These are phyloP conservation scores for Drosophila biarmipes DNA, from an alignment of 1,140 invertebrate genomes.

Conservation along the genomic window DNA sequence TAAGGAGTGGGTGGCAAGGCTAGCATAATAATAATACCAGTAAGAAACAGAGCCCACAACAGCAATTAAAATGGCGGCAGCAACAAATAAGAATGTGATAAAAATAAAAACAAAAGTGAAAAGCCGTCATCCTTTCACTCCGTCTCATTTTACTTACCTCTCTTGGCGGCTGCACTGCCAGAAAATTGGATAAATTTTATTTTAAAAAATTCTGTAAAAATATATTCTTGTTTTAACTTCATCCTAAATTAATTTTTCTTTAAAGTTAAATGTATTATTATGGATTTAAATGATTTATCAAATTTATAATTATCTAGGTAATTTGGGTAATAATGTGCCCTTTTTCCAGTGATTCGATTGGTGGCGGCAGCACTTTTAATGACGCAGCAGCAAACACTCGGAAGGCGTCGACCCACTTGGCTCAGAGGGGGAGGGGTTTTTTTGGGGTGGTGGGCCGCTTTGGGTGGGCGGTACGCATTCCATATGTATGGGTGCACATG, in stretches of 20 bases:
- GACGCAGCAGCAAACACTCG: conserved; percentile 77
- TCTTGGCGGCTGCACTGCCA: neutral
- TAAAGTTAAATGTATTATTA: neutral
- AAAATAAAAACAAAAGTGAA: conserved; percentile 71
- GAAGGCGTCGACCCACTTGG: conserved; percentile 70
- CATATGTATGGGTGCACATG: conserved; percentile 2
- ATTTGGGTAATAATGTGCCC: neutral
- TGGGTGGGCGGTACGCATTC: neutral
- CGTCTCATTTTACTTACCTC: neutral
- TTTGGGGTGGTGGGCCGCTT: neutral
- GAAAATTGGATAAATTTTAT: neutral
- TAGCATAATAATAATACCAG: conserved; percentile 27
- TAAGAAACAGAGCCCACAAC: conserved; percentile 33
- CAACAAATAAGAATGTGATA: conserved; percentile 65
- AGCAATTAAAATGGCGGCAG: conserved; percentile 65
- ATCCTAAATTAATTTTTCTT: neutral
- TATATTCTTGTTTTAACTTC: no score
- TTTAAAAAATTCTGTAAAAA: no score
- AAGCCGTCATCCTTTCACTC: conserved; percentile 41
- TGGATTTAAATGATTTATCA: accelerated
- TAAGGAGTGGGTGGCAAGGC: conserved; percentile 37
- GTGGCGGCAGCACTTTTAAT: conserved; percentile 60
- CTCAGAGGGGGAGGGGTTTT: neutral
- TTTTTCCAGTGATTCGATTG: conserved; percentile 31
- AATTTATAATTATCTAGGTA: neutral